These are phyloP conservation scores for Trachymyrmex septentrionalis DNA, from an alignment of 1,140 invertebrate species.

Conservation along the genomic window DNA sequence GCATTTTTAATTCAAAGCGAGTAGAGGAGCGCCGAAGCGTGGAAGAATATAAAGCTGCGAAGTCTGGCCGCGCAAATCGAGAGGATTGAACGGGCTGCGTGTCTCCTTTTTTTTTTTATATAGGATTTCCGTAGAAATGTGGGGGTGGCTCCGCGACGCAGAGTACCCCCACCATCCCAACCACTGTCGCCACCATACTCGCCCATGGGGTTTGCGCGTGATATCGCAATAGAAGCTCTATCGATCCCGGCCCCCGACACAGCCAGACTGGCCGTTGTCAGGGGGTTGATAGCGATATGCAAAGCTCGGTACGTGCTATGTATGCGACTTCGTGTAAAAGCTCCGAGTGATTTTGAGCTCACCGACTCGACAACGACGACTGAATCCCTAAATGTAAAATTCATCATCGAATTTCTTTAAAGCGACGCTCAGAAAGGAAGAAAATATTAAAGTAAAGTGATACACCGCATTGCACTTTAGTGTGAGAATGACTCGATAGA, in stretches of 20 bases:
- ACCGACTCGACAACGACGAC: not conserved
- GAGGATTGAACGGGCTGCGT: constrained; percentile 47
- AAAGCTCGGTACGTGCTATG: constrained; percentile 65
- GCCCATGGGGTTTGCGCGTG: constrained; percentile 82
- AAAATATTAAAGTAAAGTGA: not conserved
- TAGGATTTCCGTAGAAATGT: constrained; percentile 75
- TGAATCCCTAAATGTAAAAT: not conserved
- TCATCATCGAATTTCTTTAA: not conserved
- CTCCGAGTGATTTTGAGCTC: constrained; percentile 49
- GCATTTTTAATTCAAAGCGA: not conserved
- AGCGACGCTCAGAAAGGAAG: not conserved
- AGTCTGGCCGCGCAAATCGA: constrained; percentile 32
- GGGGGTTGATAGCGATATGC: constrained; percentile 84
- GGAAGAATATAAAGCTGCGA: not conserved
- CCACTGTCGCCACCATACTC: constrained; percentile 64
- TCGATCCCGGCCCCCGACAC: constrained; percentile 80
- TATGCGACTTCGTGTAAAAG: constrained; percentile 57
- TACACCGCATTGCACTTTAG: not conserved
- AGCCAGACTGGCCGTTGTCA: constrained; percentile 82
- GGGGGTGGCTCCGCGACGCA: constrained; percentile 24
- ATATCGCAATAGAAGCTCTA: constrained; percentile 85
- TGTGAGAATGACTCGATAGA: constrained; percentile 7
- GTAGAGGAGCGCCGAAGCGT: not conserved
- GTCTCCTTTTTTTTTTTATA: constrained; percentile 18
- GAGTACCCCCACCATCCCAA: constrained; percentile 40